phyloP scores from a whole-genome alignment of 2,113 vertebrate species.

The Brienomyrus longianalis region DNA sequence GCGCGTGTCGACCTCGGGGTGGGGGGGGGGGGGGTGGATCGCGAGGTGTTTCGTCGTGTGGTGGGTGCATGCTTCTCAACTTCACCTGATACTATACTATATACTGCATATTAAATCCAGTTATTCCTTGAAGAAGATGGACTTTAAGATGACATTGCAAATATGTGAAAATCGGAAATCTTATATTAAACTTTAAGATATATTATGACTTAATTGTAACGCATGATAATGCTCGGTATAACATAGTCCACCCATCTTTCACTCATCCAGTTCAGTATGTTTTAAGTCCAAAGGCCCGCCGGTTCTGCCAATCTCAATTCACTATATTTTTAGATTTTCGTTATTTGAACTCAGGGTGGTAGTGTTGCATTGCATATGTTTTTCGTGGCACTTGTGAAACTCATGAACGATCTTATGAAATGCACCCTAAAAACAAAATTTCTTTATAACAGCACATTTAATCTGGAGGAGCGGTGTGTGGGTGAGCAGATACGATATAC shows the following conservation, averaged over 20 bases:
- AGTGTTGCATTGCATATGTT: conserved; percentile 2
- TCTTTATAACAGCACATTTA: neutral
- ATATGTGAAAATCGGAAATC: neutral
- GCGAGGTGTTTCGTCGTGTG: neutral
- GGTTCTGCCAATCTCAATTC: neutral
- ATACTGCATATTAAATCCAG: no score
- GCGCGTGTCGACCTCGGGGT: no score
- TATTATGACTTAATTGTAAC: neutral
- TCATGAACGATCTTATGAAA: neutral
- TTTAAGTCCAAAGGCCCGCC: neutral
- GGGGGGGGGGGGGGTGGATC: neutral
- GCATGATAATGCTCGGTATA: neutral
- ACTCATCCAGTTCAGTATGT: neutral
- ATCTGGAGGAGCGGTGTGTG: neutral
- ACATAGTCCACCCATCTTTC: neutral
- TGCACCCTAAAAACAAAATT: neutral
- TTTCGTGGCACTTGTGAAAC: neutral
- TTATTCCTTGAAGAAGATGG: no score
- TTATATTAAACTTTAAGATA: neutral
- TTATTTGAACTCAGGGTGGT: conserved; percentile 16
- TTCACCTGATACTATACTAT: no score
- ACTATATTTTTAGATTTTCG: neutral
- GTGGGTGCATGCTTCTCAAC: neutral
- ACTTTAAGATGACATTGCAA: neutral
- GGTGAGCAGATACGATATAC: neutral